Evolutionary conservation across 1,140 invertebrate genomes (phyloP).

Genomic region (Scaptomyza pallida): DNA sequence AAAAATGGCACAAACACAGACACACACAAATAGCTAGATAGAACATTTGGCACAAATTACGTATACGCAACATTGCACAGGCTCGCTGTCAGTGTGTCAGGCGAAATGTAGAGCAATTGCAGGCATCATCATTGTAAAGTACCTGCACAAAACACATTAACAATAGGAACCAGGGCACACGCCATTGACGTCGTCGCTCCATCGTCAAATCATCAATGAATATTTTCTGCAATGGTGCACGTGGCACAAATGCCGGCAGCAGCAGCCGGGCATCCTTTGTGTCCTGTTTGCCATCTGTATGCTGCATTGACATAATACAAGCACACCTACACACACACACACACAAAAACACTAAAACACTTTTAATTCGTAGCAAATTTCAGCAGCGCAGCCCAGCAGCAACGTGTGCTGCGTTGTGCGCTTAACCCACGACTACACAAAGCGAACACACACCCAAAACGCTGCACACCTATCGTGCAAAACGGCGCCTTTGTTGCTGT

Average conservation of each 20-base stretch:
- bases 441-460: slow-evolving; percentile 17
- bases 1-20: not conserved
- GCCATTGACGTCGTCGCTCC: slow-evolving; percentile 47
- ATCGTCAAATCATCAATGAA: slow-evolving; percentile 71
- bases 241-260: slow-evolving; percentile 23
- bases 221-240: slow-evolving; percentile 56
- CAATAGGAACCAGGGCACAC: slow-evolving; percentile 75
- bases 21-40: not conserved
- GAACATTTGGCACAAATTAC: slow-evolving; percentile 46
- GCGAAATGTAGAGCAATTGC: slow-evolving; percentile 38
- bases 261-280: slow-evolving; percentile 59
- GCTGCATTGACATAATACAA: slow-evolving; percentile 41
- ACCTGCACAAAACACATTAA: slow-evolving; percentile 72
- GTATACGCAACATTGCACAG: slow-evolving; percentile 42
- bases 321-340: slow-evolving; percentile 1
- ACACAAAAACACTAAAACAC: not conserved
- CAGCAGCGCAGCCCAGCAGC: slow-evolving; percentile 3
- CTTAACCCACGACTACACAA: slow-evolving; percentile 57
- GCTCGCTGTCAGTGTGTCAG: slow-evolving; percentile 8
- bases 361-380: slow-evolving; percentile 15
- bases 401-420: slow-evolving; percentile 57
- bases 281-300: slow-evolving; percentile 42
- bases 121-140: slow-evolving; percentile 16
- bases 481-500: slow-evolving; percentile 28
- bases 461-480: slow-evolving; percentile 24